Evolutionary conservation across 1,140 invertebrate species (phyloP).

Genomic region (Sycobia sp.): DNA sequence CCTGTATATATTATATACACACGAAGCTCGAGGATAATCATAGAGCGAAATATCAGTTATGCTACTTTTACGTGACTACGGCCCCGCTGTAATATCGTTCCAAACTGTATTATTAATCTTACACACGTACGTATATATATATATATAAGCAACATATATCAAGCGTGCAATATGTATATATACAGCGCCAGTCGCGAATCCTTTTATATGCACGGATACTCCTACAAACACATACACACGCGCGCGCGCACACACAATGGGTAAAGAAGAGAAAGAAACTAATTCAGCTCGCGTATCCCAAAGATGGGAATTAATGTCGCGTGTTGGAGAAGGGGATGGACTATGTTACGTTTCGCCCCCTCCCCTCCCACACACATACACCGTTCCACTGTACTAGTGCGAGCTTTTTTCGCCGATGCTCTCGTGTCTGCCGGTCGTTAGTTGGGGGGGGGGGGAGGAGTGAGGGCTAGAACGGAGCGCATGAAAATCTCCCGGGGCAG

Average conservation of each 20-base stretch:
- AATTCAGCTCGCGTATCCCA: conserved; percentile 1
- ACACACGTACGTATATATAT: too few relatives aligned
- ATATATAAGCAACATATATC: too few relatives aligned
- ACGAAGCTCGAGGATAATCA: too few relatives aligned
- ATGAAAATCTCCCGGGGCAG: conserved; percentile 7
- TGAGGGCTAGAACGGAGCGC: too few relatives aligned
- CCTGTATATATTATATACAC: too few relatives aligned
- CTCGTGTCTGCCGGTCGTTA: conserved; percentile 33
- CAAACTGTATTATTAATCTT: not conserved
- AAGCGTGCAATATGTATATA: too few relatives aligned
- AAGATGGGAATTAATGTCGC: conserved; percentile 1
- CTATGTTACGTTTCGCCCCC: not conserved
- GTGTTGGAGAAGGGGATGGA: not conserved
- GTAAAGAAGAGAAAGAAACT: not conserved
- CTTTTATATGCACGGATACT: not conserved
- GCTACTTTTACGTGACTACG: conserved; percentile 5
- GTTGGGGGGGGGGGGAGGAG: too few relatives aligned
- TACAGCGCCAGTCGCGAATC: not conserved
- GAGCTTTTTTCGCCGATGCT: too few relatives aligned
- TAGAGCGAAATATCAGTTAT: not conserved
- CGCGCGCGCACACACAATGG: too few relatives aligned
- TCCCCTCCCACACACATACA: conserved; percentile 17
- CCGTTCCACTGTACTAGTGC: too few relatives aligned
- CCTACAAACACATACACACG: too few relatives aligned
- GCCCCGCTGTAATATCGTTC: not conserved